phyloP scores from a whole-genome alignment of 1,140 invertebrate genomes.

The Drosophila chauvacae region DNA sequence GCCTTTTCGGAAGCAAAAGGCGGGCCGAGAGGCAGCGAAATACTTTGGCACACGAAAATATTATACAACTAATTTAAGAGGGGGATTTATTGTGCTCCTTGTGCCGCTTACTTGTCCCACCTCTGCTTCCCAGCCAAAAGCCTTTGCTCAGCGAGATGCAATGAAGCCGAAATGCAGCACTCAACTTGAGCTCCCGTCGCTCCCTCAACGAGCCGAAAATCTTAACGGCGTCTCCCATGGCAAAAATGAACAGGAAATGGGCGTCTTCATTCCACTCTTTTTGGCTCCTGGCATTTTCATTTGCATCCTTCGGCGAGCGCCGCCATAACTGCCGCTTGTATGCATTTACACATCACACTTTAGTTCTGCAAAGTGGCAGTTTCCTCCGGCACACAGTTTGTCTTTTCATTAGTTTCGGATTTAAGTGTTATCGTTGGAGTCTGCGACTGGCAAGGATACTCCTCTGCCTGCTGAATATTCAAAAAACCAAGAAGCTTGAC shows the following conservation, averaged over 20 bases:
- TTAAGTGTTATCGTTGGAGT: slow-evolving; percentile 24
- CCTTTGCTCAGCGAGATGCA: slow-evolving; percentile 58
- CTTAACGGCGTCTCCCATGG: slow-evolving; percentile 31
- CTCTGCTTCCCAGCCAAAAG: slow-evolving; percentile 1
- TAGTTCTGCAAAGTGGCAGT: slow-evolving; percentile 21
- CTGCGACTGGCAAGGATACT: neutral
- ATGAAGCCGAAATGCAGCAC: slow-evolving; percentile 77
- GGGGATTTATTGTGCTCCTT: slow-evolving; percentile 71
- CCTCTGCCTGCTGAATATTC: neutral
- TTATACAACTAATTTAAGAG: slow-evolving; percentile 63
- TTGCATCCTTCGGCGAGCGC: slow-evolving; percentile 43
- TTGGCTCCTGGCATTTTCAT: slow-evolving; percentile 49
- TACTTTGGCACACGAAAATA: slow-evolving; percentile 59
- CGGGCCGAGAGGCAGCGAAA: slow-evolving; percentile 55
- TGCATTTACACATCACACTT: slow-evolving; percentile 51
- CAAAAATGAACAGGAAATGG: slow-evolving; percentile 42
- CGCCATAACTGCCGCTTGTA: slow-evolving; percentile 38
- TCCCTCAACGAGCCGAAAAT: slow-evolving; percentile 44
- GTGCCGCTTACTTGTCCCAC: neutral
- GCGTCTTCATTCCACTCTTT: neutral
- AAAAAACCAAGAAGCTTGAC: slow-evolving; percentile 1
- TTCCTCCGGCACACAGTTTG: slow-evolving; percentile 34
- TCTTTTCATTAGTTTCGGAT: slow-evolving; percentile 46
- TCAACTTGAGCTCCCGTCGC: slow-evolving; percentile 60
- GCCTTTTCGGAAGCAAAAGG: slow-evolving; percentile 31